phyloP scores from a whole-genome alignment of 2,888 invertebrate genomes.

The Caenorhabditis sp. region DNA sequence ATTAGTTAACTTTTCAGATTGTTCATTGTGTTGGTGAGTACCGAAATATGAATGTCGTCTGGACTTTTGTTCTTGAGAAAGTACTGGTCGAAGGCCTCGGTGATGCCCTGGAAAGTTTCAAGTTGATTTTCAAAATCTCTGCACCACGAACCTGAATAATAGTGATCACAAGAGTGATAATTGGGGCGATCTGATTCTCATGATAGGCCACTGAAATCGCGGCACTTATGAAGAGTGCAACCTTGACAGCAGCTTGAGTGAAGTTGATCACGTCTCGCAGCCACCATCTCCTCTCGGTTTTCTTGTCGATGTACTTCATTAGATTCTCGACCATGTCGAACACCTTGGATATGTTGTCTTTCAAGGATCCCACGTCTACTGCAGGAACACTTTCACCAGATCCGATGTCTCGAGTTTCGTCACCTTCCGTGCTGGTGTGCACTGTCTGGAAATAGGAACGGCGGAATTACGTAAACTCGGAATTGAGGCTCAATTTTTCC shows the following conservation, averaged over 20 bases:
- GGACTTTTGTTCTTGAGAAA: slow-evolving; percentile 69
- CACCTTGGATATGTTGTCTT: slow-evolving; percentile 71
- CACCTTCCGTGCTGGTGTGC: slow-evolving; percentile 49
- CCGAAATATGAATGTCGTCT: slow-evolving; percentile 67
- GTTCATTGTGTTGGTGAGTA: slow-evolving; percentile 50
- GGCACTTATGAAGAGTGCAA: slow-evolving; percentile 74
- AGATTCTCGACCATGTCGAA: slow-evolving; percentile 71
- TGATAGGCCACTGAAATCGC: slow-evolving; percentile 76
- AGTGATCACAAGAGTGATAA: slow-evolving; percentile 73
- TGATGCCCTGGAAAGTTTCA: slow-evolving; percentile 69
- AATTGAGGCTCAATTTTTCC: too few species aligned
- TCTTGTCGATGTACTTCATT: slow-evolving; percentile 75
- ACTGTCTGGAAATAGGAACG: slow-evolving; percentile 24
- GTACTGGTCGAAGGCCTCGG: slow-evolving; percentile 75
- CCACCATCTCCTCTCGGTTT: slow-evolving; percentile 77
- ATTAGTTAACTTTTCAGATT: slow-evolving; percentile 51
- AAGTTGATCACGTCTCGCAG: slow-evolving; percentile 75
- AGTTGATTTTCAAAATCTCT: background rate
- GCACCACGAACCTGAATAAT: slow-evolving; percentile 73
- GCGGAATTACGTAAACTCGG: too few species aligned
- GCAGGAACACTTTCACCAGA: slow-evolving; percentile 46
- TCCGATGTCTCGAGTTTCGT: slow-evolving; percentile 46
- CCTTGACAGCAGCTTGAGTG: slow-evolving; percentile 72
- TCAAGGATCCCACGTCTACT: slow-evolving; percentile 67
- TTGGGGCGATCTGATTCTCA: slow-evolving; percentile 70